Base-by-base conservation (phyloP, 2,888 invertebrate species). In the Corbicula japonica region DNA sequence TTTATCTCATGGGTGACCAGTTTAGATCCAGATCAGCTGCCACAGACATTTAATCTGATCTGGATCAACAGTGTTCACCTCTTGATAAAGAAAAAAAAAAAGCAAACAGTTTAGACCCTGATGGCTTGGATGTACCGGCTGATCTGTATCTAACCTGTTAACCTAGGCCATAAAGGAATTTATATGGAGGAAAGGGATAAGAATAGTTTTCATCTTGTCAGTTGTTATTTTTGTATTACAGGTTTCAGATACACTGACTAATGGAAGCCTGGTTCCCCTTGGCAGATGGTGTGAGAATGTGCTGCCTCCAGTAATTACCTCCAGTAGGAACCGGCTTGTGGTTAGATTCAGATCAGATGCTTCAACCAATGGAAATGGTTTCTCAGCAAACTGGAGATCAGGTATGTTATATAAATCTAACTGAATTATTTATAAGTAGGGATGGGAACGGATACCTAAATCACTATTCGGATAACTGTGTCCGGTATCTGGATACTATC, bases 331-430 rank as follows among this genome's bases (percentile, higher is more conserved):
- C 94, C 96, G 97, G 91, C 95, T 99, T 91, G 95, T 97, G 72
- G 97, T 99, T 65, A 97, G 98, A 93, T 99, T 99, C 94, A 96
- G 97, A 68, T 98, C 98, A 6, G 99, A 99, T 94, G 96, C 96
- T 76, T 97, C 97, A 0, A 98, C 98, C 2, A 98, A 98, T 93
- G 99, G 98, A 92, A 97, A 97, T 4, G 99, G 99, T 26, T 99
- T 99, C 94, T 97, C 98, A 0, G 97, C 98, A 0, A 96, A 96
- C 5, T 99, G 90, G 89, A 85, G 85, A 18, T 66, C 87, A 68
- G 89, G 93, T 92, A 75, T 65, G 23, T 3, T 30, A 15, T 54
- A 18, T 28, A 32, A 32, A 12, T 12, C 41, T 38, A 38, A 12
- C 10, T 38, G 18, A 38, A 18, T 38, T 12, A 38, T 12, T 38